These are phyloP conservation scores for Holotrichia oblita DNA, from an alignment of 1,140 invertebrate genomes.

Conservation along the genomic window DNA sequence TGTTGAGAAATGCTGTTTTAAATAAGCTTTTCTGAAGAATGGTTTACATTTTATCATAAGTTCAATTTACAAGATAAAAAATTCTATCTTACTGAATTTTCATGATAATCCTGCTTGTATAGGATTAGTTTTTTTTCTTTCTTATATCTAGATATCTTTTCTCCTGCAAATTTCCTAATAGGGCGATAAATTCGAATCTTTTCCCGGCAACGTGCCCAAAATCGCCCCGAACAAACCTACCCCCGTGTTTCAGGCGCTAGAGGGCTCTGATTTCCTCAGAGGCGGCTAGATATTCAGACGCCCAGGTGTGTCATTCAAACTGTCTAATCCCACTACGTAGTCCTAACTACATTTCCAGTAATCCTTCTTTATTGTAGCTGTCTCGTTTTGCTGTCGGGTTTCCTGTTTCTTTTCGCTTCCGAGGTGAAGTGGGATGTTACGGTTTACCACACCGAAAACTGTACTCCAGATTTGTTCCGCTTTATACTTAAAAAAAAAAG, in stretches of 20 bases:
- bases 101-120: no score
- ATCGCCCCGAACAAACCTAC: not conserved
- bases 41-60: no score
- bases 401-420: no score
- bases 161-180: not conserved
- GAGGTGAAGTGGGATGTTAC: no score
- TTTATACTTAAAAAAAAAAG: no score
- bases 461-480: no score
- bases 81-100: no score
- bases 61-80: no score
- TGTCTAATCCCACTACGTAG: not conserved
- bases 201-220: not conserved
- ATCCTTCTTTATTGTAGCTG: not conserved
- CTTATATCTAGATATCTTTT: not conserved
- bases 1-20: no score
- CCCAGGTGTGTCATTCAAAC: conserved; percentile 15
- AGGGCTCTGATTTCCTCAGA: not conserved
- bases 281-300: not conserved
- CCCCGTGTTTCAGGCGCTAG: not conserved
- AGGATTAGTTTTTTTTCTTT: no score
- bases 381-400: not conserved
- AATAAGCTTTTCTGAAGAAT: no score
- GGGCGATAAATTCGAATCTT: not conserved
- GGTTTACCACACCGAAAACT: no score
- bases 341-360: not conserved